Percentiles rank a stretch among this genome's conserved stretches.
Conservation (phyloP, 1,140 invertebrate genomes). For the Mamestra configurata region DNA sequence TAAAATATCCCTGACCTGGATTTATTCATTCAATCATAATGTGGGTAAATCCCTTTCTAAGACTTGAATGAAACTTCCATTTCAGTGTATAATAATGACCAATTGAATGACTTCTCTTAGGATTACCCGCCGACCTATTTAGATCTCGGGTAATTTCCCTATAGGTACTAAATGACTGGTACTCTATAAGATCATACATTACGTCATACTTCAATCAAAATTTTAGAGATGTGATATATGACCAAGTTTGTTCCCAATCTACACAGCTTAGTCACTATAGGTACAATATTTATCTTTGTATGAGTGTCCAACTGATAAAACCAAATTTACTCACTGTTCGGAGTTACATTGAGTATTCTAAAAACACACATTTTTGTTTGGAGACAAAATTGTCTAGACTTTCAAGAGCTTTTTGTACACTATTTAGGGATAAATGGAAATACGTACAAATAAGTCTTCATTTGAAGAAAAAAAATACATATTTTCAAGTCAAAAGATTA, state of each 20-base stretch:
- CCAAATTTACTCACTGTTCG: neutral
- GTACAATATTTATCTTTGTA: too few species aligned
- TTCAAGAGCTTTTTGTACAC: too few species aligned
- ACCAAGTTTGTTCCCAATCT: neutral
- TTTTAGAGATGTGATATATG: neutral
- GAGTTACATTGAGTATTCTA: too few species aligned
- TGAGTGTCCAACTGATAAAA: neutral
- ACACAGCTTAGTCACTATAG: neutral
- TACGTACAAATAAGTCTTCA: too few species aligned
- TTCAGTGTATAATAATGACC: constrained; percentile 7
- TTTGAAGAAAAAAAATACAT: too few species aligned
- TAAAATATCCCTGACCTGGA: neutral
- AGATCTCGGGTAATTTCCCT: neutral
- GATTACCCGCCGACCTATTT: neutral
- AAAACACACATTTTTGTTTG: too few species aligned
- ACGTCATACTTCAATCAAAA: neutral
- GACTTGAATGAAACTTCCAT: neutral
- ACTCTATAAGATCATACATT: neutral
- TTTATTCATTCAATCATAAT: neutral
- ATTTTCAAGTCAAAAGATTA: too few species aligned
- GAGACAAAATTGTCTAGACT: too few species aligned
- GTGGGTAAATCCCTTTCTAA: neutral
- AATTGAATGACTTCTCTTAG: neutral
- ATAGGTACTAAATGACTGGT: neutral
- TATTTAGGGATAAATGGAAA: too few species aligned